Evolutionary conservation across 2,113 vertebrate genomes (phyloP), one percentile per base, ranked within the genome.

Genomic region (Sorex fumeus): DNA sequence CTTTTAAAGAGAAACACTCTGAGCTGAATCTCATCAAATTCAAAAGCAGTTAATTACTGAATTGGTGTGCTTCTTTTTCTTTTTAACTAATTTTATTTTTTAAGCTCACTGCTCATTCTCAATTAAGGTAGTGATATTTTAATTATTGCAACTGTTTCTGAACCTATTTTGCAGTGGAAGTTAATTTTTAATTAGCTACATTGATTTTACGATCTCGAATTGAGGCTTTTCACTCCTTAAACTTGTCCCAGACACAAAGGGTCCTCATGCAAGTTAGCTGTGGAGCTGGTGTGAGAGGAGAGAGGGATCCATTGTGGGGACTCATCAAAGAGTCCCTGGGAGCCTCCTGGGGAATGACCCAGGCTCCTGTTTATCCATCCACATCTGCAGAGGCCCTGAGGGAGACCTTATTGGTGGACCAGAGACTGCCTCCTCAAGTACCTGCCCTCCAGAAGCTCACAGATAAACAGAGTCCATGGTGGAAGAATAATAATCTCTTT

Each of bases 111-210:
- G 69, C 72, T 87, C 94, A 86, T 72, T 94, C 80, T 95, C 96
- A 95, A 91, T 94, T 93, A 96, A 95, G 79, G 88, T 57, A 74
- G 86, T 75, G 92, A 84, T 93, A 92, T 95, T 96, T 96, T 94
- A 95, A 96, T 96, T 94, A 94, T 88, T 76, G 16, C 93, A 96
- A 93, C 95, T 93, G 88, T 91, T 95, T 94, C 88, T 86, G 72
- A 95, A 94, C 92, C 95, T 95, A 86, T 84, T 95, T 96, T 93
- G 67, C 62, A 92, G 90, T 87, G 92, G n/a, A 6, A 93, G 86
- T 95, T 92, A 84, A 89, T 95, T 95, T 95, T 96, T 94, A 96
- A 96, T 96, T 93, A 95, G 96, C 69, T 78, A 93, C 27, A 83
- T 76, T 89, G 86, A 90, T 92, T 92, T 92, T n/a, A 53, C 96